Evolutionary conservation across 2,797 vertebrate species (phyloP).

Genomic region (Gambelia wislizenii): DNA sequence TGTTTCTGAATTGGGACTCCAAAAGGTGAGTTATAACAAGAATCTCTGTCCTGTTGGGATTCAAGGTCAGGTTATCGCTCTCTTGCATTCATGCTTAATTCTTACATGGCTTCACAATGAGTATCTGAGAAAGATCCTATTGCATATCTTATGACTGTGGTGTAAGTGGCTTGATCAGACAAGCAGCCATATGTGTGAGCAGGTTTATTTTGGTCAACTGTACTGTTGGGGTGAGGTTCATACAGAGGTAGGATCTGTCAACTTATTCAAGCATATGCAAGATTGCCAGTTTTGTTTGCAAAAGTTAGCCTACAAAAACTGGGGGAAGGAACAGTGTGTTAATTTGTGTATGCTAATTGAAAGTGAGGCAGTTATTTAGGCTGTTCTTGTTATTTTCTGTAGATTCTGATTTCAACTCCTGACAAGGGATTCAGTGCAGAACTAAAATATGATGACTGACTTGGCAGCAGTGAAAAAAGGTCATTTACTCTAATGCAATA

Average conservation of each 20-base stretch:
- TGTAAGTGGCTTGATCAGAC: neutral
- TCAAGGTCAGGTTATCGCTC: no score
- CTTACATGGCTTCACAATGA: neutral
- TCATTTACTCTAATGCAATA: slow-evolving; percentile 76
- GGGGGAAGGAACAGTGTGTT: neutral
- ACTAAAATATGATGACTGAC: slow-evolving; percentile 77
- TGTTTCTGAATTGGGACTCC: no score
- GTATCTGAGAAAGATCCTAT: neutral
- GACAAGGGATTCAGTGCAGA: slow-evolving; percentile 70
- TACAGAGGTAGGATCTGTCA: neutral
- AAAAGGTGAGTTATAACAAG: no score
- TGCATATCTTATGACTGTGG: neutral
- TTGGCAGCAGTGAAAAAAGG: slow-evolving; percentile 70
- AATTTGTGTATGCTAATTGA: slow-evolving; percentile 13
- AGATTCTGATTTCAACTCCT: slow-evolving; percentile 63
- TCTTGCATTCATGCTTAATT: neutral
- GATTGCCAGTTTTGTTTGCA: neutral
- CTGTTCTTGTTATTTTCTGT: slow-evolving; percentile 63
- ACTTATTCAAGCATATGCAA: neutral
- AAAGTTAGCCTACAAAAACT: slow-evolving; percentile 3
- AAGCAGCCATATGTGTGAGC: neutral
- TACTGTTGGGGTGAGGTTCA: neutral
- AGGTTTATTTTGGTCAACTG: neutral
- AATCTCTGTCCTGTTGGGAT: no score
- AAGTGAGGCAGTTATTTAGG: slow-evolving; percentile 7